Evolutionary conservation across 2,888 invertebrate species (phyloP).

Genomic region (Limnephilus marmoratus): DNA sequence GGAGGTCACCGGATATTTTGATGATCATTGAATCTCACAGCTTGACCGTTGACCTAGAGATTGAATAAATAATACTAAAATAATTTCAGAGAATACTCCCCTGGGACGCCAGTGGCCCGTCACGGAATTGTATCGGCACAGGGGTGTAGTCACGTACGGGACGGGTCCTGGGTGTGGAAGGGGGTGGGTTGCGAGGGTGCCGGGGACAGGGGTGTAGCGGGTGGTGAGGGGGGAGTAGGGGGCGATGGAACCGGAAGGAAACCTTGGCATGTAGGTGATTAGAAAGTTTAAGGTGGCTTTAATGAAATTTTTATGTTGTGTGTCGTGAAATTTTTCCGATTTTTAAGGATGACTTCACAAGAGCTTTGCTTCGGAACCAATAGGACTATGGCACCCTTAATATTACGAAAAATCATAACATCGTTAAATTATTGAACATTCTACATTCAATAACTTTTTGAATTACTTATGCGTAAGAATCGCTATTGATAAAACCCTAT

Average conservation of each 20-base stretch:
- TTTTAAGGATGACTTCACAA: background rate
- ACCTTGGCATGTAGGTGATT: slow-evolving; percentile 19
- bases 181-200: background rate
- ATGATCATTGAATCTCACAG: background rate
- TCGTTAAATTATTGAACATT: background rate
- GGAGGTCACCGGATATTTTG: background rate
- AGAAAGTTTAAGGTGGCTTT: slow-evolving; percentile 9
- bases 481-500: too few relatives aligned
- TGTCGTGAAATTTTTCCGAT: background rate
- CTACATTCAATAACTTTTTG: too few relatives aligned
- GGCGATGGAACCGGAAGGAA: slow-evolving; percentile 5
- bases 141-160: slow-evolving; percentile 55
- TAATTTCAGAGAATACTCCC: slow-evolving; percentile 6
- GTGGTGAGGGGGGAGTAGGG: background rate
- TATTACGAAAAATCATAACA: background rate
- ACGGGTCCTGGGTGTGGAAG: slow-evolving; percentile 1
- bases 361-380: background rate
- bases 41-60: background rate
- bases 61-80: background rate
- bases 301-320: background rate
- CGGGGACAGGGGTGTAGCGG: slow-evolving; percentile 31
- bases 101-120: slow-evolving; percentile 24
- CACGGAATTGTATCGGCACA: slow-evolving; percentile 52
- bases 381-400: background rate
- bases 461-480: too few relatives aligned